Percentiles rank a stretch among this genome's conserved stretches.
These are phyloP conservation scores for Mythimna loreyi DNA, from an alignment of 2,888 invertebrate genomes.

Conservation along the genomic window DNA sequence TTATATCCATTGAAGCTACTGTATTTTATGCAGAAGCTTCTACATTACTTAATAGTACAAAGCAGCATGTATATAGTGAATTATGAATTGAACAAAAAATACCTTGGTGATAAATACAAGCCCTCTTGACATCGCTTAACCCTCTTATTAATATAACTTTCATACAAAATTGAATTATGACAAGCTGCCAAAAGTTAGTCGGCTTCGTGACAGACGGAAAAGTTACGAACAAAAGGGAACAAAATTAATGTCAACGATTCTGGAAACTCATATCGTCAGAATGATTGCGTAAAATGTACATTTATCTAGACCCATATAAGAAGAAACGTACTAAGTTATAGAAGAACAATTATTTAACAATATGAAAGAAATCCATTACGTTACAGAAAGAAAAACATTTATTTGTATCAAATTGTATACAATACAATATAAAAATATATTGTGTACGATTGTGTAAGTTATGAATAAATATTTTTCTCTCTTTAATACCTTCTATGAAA, in stretches of 20 bases:
- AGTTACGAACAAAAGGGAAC: conserved; percentile 38
- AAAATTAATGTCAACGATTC: conserved; percentile 38
- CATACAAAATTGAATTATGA: conserved; percentile 49
- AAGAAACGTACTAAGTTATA: background rate
- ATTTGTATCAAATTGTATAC: too few relatives aligned
- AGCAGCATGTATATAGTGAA: background rate
- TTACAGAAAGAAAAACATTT: too few relatives aligned
- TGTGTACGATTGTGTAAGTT: too few relatives aligned
- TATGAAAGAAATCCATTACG: background rate
- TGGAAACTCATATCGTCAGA: background rate
- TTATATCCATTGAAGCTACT: too few relatives aligned
- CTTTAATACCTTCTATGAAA: too few relatives aligned
- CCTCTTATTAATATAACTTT: conserved; percentile 45
- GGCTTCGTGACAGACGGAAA: conserved; percentile 46
- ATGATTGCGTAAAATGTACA: background rate
- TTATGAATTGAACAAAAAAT: background rate
- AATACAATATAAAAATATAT: too few relatives aligned
- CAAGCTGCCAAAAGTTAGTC: conserved; percentile 41
- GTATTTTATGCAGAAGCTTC: too few relatives aligned
- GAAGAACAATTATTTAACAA: background rate
- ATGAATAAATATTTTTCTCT: too few relatives aligned
- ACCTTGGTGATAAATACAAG: conserved; percentile 10
- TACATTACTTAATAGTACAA: background rate
- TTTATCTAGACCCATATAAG: background rate
- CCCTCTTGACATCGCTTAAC: conserved; percentile 7